Evolutionary conservation across 1,140 invertebrate genomes (phyloP).

Genomic region (Drosophila elegans): DNA sequence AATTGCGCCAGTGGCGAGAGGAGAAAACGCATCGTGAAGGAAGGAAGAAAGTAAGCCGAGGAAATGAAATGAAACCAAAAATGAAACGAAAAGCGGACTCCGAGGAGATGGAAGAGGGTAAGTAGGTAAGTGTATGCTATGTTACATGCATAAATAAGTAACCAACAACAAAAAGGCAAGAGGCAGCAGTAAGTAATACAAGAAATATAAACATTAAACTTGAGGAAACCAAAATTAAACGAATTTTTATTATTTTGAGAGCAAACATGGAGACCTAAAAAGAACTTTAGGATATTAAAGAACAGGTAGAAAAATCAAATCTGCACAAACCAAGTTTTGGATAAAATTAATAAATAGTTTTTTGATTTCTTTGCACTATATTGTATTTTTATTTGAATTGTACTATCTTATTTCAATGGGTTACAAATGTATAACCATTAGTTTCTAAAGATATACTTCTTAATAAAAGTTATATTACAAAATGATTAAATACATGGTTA

Average conservation of each 20-base stretch:
- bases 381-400: no score
- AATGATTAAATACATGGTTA: no score
- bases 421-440: no score
- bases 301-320: no score
- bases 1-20: slow-evolving; percentile 49
- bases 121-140: slow-evolving; percentile 67
- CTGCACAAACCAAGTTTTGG: no score
- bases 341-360: no score
- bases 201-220: slow-evolving; percentile 36
- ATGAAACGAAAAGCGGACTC: slow-evolving; percentile 39
- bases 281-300: no score
- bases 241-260: neutral
- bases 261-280: neutral
- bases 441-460: no score
- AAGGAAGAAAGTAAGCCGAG: slow-evolving; percentile 47
- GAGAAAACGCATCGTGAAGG: slow-evolving; percentile 30
- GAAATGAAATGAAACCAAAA: slow-evolving; percentile 75
- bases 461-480: no score
- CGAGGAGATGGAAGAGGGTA: slow-evolving; percentile 25
- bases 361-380: no score
- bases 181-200: slow-evolving; percentile 48
- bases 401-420: no score
- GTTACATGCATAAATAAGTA: slow-evolving; percentile 66
- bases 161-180: slow-evolving; percentile 12
- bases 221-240: slow-evolving; percentile 2